Conservation (phyloP, 2,113 vertebrate genomes). For the Arizona elegans region DNA sequence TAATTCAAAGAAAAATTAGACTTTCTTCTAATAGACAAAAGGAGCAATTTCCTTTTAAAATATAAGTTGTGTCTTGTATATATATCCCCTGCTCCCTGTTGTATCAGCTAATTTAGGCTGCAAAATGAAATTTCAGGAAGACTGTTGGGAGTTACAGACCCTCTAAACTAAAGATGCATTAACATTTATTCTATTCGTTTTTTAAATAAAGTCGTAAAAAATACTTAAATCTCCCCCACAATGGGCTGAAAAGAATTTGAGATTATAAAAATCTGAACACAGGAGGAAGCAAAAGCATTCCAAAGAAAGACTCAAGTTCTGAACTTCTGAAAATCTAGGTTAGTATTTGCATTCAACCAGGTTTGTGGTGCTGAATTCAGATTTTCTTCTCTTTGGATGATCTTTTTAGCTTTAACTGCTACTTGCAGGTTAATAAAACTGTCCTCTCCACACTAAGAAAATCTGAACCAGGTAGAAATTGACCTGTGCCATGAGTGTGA, state of each 20-base stretch:
- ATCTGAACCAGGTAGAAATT: neutral
- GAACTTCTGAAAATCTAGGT: neutral
- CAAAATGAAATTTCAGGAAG: neutral
- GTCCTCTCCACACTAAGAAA: neutral
- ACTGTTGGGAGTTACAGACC: neutral
- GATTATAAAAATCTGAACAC: neutral
- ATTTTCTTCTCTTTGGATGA: neutral
- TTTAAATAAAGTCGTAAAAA: neutral
- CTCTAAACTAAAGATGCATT: neutral
- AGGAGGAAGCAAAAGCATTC: neutral
- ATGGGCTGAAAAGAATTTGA: neutral
- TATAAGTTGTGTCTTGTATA: slow-evolving; percentile 18
- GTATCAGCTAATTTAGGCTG: neutral
- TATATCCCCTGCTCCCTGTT: neutral
- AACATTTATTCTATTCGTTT: neutral
- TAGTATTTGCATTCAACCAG: neutral
- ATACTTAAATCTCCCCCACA: neutral
- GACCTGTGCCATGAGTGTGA: neutral
- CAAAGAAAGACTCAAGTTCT: neutral
- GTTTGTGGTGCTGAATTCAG: neutral
- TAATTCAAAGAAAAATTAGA: slow-evolving; percentile 52
- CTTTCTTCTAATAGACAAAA: slow-evolving; percentile 54
- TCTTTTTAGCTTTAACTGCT: neutral
- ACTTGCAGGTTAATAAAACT: neutral
- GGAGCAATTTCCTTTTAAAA: slow-evolving; percentile 40